Evolutionary conservation across 2,888 invertebrate genomes (phyloP).

Genomic region (Osmoderma eremita): DNA sequence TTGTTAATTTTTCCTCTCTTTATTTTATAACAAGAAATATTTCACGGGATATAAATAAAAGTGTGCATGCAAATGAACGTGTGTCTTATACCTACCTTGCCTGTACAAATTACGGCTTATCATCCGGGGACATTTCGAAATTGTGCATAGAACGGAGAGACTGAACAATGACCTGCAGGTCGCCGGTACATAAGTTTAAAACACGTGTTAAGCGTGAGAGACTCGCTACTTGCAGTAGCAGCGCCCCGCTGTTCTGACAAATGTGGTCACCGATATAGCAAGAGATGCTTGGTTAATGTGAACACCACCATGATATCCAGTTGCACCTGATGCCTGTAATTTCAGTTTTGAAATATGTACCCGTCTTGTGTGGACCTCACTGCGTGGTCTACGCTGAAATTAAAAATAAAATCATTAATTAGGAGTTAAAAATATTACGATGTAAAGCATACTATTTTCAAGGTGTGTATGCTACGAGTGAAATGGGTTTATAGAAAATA

Average conservation of each 20-base stretch:
- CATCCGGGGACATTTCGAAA: slow-evolving; percentile 35
- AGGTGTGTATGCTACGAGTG: background rate
- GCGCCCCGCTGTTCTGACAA: slow-evolving; percentile 53
- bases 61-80: too few relatives aligned
- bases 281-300: slow-evolving; percentile 44
- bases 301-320: slow-evolving; percentile 44
- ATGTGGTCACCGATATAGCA: slow-evolving; percentile 53
- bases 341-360: slow-evolving; percentile 39
- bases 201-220: slow-evolving; percentile 48
- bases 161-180: slow-evolving; percentile 46
- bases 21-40: too few relatives aligned
- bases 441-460: slow-evolving; percentile 2
- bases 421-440: slow-evolving; percentile 18
- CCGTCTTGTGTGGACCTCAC: slow-evolving; percentile 29
- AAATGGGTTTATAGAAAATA: background rate
- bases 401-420: slow-evolving; percentile 36
- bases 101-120: slow-evolving; percentile 29
- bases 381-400: slow-evolving; percentile 27
- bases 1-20: too few relatives aligned
- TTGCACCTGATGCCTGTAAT: slow-evolving; percentile 39
- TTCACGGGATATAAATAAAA: too few relatives aligned
- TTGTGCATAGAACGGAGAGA: slow-evolving; percentile 31
- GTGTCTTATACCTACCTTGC: background rate
- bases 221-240: slow-evolving; percentile 49
- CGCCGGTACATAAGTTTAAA: slow-evolving; percentile 38